Base-by-base conservation (phyloP, 2,113 vertebrate genomes). In the Upupa epops region DNA sequence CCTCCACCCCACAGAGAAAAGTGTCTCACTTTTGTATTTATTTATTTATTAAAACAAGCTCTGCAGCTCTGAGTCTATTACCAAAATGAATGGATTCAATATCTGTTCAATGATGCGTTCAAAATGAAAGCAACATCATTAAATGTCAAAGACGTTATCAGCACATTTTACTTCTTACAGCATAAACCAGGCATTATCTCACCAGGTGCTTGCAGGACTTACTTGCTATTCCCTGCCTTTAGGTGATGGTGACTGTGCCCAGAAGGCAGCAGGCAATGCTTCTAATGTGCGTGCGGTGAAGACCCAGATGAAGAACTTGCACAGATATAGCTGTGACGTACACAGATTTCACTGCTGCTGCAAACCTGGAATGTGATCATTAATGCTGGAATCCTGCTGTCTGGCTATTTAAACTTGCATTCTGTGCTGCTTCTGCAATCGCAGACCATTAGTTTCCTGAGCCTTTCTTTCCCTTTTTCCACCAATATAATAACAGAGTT, bases 11-110 rank as follows among this genome's bases (percentile, higher is more conserved):
- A 11, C n/a, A 58, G 12, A 79, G 51, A 64, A 70, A 75, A 80
- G 26, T 26, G 0, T 28, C 55, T 36, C 21, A 5, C 26, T 4
- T 51, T 76, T 56, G 42, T 70, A 70, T 96, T 96, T 96, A 88
- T 89, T 97, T 97, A 91, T 97, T 96, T 87, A 19, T 79, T 97
- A 97, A 95, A 83, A 85, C 46, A 96, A 95, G 95, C 97, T 98
- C 97, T 19, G 32, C 92, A 92, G 96, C 96, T 82, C 95, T 58
- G 94, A 96, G 96, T 98, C 97, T 98, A 98, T 98, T 98, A 98
- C 96, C 96, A 96, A 96, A 99, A 98, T 97, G 98, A 98, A 98
- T 98, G 97, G 97, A 98, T 98, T 98, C 98, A 98, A 98, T 99
- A 98, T 98, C 96, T 98, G 97, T 95, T 98, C 98, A 98, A 98